These are phyloP conservation scores for Myanophis thanlyinensis DNA, from an alignment of 2,113 vertebrate genomes.

Conservation along the genomic window DNA sequence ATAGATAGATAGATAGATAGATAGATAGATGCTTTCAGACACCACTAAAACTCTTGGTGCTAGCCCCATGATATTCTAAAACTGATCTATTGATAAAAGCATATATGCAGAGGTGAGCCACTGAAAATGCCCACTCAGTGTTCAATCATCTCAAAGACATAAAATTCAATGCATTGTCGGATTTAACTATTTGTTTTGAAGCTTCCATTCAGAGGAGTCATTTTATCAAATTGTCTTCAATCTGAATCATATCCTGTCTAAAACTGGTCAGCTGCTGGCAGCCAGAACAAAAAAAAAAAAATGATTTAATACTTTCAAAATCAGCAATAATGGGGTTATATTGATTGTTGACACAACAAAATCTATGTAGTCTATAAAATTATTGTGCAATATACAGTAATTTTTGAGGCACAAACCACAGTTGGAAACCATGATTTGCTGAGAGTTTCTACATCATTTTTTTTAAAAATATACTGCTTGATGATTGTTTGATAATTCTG, in stretches of 20 bases:
- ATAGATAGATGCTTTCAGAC: not conserved
- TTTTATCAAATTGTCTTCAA: not conserved
- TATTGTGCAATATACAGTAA: not conserved
- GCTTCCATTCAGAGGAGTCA: not conserved
- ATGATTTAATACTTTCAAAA: not conserved
- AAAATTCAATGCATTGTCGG: not conserved
- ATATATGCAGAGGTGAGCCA: not conserved
- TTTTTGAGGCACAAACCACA: not conserved
- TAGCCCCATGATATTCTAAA: not conserved
- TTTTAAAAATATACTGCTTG: not conserved
- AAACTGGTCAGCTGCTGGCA: not conserved
- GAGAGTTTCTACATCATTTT: not conserved
- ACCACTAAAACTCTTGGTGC: not conserved
- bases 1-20: not conserved
- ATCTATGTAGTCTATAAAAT: too few relatives aligned
- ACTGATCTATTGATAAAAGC: not conserved
- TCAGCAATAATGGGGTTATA: not conserved
- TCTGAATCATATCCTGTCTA: not conserved
- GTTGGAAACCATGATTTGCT: not conserved
- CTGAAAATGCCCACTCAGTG: not conserved
- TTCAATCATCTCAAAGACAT: not conserved
- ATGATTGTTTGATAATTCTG: not conserved
- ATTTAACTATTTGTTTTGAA: not conserved
- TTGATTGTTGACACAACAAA: not conserved
- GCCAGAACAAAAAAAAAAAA: not conserved